These are phyloP conservation scores for Lasiommata megera DNA, from an alignment of 2,888 invertebrate genomes.

Conservation along the genomic window DNA sequence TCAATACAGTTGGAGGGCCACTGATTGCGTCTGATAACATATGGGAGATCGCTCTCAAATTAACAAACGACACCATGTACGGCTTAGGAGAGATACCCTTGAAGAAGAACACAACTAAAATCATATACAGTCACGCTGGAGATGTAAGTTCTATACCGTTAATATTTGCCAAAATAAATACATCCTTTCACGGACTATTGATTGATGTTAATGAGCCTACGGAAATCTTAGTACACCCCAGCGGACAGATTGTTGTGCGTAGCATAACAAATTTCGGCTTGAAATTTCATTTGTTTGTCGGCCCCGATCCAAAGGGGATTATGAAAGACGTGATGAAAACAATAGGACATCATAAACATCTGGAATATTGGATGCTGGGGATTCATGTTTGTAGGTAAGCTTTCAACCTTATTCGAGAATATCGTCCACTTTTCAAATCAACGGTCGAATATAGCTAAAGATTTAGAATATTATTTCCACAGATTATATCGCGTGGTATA, in stretches of 20 bases:
- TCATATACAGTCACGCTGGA: slow-evolving; percentile 69
- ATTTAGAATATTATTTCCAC: too few species aligned
- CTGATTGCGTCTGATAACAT: slow-evolving; percentile 81
- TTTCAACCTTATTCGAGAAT: background rate
- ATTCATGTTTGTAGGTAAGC: slow-evolving; percentile 68
- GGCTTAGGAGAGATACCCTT: slow-evolving; percentile 80
- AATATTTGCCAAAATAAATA: slow-evolving; percentile 75
- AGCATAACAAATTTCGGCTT: slow-evolving; percentile 71
- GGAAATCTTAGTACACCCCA: slow-evolving; percentile 74
- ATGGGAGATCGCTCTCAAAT: slow-evolving; percentile 81
- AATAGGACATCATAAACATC: slow-evolving; percentile 44
- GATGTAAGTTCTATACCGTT: slow-evolving; percentile 72
- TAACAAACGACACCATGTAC: slow-evolving; percentile 77
- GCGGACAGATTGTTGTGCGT: slow-evolving; percentile 78
- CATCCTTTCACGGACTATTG: slow-evolving; percentile 79
- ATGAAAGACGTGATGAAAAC: slow-evolving; percentile 59
- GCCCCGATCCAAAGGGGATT: slow-evolving; percentile 61
- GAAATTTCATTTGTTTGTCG: slow-evolving; percentile 66
- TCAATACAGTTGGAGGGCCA: slow-evolving; percentile 80
- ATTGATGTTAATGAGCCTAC: slow-evolving; percentile 78
- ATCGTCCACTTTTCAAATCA: background rate
- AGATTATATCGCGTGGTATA: too few species aligned
- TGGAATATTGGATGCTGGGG: slow-evolving; percentile 74
- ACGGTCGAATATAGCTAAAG: too few species aligned
- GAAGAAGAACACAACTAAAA: slow-evolving; percentile 49